Evolutionary conservation across 1,140 invertebrate genomes (phyloP).

Genomic region (Telenomus remus): DNA sequence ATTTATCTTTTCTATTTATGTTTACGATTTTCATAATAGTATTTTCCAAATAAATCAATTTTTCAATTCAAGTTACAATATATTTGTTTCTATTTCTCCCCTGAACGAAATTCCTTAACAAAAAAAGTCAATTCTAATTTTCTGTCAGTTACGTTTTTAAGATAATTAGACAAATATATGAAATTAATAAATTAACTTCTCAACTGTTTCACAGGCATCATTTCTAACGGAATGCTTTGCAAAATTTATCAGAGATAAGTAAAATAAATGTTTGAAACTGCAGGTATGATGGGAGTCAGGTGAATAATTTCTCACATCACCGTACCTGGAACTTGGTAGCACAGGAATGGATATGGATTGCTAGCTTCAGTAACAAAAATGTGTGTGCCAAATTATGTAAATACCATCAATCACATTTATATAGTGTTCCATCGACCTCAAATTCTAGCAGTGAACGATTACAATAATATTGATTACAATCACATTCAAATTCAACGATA

Average conservation of each 20-base stretch:
- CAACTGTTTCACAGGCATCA: too few relatives aligned
- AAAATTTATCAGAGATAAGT: conserved; percentile 2
- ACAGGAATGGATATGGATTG: conserved; percentile 62
- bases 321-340: conserved; percentile 67
- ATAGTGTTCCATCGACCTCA: too few relatives aligned
- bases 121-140: too few relatives aligned
- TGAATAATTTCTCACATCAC: conserved; percentile 67
- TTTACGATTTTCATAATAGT: background rate
- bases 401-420: conserved; percentile 1
- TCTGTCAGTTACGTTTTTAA: too few relatives aligned
- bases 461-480: too few relatives aligned
- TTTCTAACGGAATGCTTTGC: too few relatives aligned
- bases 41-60: background rate
- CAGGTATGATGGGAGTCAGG: conserved; percentile 64
- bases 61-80: too few relatives aligned
- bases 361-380: conserved; percentile 31
- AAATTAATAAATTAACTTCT: too few relatives aligned
- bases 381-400: conserved; percentile 13
- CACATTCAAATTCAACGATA: too few relatives aligned
- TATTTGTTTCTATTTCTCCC: background rate
- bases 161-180: too few relatives aligned
- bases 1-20: conserved; percentile 1
- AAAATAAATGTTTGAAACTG: conserved; percentile 27
- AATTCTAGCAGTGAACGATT: too few relatives aligned
- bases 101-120: too few relatives aligned